Evolutionary conservation across 2,797 vertebrate genomes (phyloP).

Genomic region (Amniataba percoides): DNA sequence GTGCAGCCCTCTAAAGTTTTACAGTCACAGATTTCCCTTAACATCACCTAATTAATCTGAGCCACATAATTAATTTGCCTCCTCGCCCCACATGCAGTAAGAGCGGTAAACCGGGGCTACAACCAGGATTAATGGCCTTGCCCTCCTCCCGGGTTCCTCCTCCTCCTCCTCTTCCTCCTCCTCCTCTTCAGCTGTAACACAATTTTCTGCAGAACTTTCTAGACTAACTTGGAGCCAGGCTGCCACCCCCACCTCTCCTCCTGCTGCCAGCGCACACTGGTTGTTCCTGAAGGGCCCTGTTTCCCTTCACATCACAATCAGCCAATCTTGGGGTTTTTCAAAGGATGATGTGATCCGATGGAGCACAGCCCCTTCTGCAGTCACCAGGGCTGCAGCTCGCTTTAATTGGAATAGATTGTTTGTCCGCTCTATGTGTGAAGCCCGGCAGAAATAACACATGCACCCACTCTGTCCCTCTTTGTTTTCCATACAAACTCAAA

Average conservation of each 20-base stretch:
- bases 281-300: slow-evolving; percentile 69
- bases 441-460: slow-evolving; percentile 74
- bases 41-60: slow-evolving; percentile 81
- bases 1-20: slow-evolving; percentile 72
- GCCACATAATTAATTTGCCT: slow-evolving; percentile 77
- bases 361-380: slow-evolving; percentile 67
- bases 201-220: slow-evolving; percentile 65
- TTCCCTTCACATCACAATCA: slow-evolving; percentile 73
- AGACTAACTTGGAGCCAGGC: slow-evolving; percentile 49
- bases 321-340: slow-evolving; percentile 66
- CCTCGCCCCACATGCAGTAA: slow-evolving; percentile 62
- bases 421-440: slow-evolving; percentile 78
- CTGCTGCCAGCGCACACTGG: slow-evolving; percentile 56
- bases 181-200: slow-evolving; percentile 28
- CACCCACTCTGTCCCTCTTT: slow-evolving; percentile 42
- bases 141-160: slow-evolving; percentile 35
- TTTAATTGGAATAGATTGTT: slow-evolving; percentile 86
- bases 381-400: slow-evolving; percentile 64
- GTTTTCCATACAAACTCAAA: slow-evolving; percentile 34
- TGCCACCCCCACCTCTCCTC: neutral
- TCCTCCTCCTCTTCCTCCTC: neutral
- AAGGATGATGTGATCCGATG: slow-evolving; percentile 78
- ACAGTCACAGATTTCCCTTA: slow-evolving; percentile 78
- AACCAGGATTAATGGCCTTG: slow-evolving; percentile 67
- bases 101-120: slow-evolving; percentile 56